Evolutionary conservation across 2,888 invertebrate species (phyloP), one percentile per base, ranked within the genome.

Genomic region (Caenorhabditis imperialis): DNA sequence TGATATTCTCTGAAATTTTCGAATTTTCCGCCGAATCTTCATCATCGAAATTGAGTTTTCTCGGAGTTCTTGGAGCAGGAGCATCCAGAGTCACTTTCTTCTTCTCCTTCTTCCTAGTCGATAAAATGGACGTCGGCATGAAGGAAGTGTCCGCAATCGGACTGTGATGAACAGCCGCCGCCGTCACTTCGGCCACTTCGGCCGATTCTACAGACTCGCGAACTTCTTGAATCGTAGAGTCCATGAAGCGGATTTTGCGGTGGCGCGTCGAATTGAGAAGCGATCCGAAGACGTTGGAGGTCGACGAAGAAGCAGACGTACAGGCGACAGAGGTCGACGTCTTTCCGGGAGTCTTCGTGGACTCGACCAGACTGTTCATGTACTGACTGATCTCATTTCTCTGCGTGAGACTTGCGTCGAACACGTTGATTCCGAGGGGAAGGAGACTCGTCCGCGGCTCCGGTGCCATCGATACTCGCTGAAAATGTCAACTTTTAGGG

Each of bases 341-440:
- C 33, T 37, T 54, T n/a, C 30, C 54, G 12, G 63, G 54, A 6
- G 53, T 54, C 7, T 6, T 42, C 2, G 33, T 22, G 1, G 42
- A 1, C 48, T 10, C 23, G 16, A 45, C n/a, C 4, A 27, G 42
- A 5, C 12, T 40, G 23, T 22, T 61, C 30, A 61, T 20, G 18
- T 42, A 61, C 14, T 51, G 30, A 6, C 23, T 42, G 8, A 67
- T 51, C 22, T 67, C 57, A 10, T 35, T 42, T 42, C 44, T 20
- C 22, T 67, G 57, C 1, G 35, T 40, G 5, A 38, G 42, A 18
- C 23, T 67, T n/a, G 70, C 70, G 1, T 53, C 45, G 18, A 70
- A 62, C 1, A 70, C 37, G 27, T 70, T 70, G 47, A 70, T 70
- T 27, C 70, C 70, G 7, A 70, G 50, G 10, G 70, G 70, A 10